Conservation (phyloP, 2,113 vertebrate genomes). For the Naja naja region DNA sequence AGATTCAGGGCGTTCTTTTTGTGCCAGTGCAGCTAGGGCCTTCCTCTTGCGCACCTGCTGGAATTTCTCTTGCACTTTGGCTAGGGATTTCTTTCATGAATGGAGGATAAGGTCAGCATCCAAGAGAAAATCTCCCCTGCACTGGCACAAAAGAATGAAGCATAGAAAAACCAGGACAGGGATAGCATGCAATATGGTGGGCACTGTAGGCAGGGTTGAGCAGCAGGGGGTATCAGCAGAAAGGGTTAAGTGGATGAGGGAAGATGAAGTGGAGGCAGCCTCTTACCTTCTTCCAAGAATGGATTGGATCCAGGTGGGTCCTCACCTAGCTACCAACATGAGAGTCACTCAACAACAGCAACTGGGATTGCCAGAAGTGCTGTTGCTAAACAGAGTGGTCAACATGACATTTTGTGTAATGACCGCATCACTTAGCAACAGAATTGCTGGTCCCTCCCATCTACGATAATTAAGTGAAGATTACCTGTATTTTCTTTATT, state of each 20-base stretch:
- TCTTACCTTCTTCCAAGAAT: not conserved
- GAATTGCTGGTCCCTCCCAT: not conserved
- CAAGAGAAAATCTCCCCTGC: not conserved
- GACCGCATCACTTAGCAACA: not conserved
- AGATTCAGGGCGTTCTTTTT: not conserved
- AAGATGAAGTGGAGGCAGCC: not conserved
- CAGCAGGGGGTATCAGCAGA: not conserved
- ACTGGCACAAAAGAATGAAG: not conserved
- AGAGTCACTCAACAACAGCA: not conserved
- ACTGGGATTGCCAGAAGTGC: not conserved
- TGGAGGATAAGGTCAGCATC: not conserved
- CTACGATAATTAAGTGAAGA: not conserved
- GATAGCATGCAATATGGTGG: not conserved
- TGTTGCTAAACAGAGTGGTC: not conserved
- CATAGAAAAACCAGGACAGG: not conserved
- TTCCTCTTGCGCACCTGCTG: not conserved
- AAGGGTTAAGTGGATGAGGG: not conserved
- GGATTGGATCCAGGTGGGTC: not conserved
- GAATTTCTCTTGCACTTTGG: not conserved
- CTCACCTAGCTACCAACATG: not conserved
- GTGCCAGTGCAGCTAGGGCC: not conserved
- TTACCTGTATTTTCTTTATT: too few species aligned
- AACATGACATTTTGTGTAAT: not conserved
- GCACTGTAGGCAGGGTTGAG: not conserved
- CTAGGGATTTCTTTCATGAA: not conserved